phyloP scores from a whole-genome alignment of 2,888 invertebrate genomes.

The Andrena trimmerana region DNA sequence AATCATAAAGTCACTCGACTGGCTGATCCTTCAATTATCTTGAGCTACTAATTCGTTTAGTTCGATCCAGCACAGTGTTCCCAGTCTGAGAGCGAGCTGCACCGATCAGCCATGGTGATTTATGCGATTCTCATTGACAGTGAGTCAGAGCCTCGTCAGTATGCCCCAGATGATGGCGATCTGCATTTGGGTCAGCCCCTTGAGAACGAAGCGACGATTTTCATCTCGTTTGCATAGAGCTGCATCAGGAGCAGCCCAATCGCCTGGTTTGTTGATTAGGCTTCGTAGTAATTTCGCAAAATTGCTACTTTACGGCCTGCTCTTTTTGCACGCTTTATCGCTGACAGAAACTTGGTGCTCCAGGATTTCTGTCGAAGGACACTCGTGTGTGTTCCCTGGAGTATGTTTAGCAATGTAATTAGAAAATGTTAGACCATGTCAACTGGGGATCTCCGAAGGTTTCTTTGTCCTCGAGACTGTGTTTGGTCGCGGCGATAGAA shows the following conservation, averaged over 20 bases:
- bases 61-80: neutral
- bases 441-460: neutral
- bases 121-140: conserved; percentile 46
- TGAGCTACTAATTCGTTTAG: neutral
- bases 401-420: neutral
- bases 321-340: conserved; percentile 4
- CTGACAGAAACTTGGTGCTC: neutral
- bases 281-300: conserved; percentile 35
- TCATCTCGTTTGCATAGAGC: conserved; percentile 42
- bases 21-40: neutral
- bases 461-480: conserved; percentile 1
- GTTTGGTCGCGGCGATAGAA: neutral
- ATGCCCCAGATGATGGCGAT: conserved; percentile 48
- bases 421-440: conserved; percentile 1
- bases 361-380: conserved; percentile 6
- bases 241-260: conserved; percentile 11
- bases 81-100: conserved; percentile 9
- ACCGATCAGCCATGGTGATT: conserved; percentile 39
- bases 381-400: neutral
- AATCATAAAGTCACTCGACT: neutral
- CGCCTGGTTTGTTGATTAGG: neutral
- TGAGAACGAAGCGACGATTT: conserved; percentile 9
- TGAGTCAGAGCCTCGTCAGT: conserved; percentile 47
- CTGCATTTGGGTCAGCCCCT: conserved; percentile 55
- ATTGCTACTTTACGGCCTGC: conserved; percentile 1